Evolutionary conservation across 2,113 vertebrate genomes (phyloP).

Genomic region (Pogona vitticeps): DNA sequence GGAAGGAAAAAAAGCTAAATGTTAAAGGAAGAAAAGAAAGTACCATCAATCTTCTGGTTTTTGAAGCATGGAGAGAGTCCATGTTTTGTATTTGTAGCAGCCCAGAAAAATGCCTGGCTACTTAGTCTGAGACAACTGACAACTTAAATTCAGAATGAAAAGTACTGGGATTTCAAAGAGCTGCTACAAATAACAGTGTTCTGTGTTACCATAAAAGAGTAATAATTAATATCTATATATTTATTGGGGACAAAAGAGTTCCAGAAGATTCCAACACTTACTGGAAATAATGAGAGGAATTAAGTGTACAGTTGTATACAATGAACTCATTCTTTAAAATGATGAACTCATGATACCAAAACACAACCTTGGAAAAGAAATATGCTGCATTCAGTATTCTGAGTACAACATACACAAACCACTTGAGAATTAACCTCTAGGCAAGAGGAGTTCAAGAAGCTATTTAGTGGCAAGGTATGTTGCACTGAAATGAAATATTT

Average conservation of each 20-base stretch:
- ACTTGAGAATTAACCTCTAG: not conserved
- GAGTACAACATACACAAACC: not conserved
- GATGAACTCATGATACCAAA: not conserved
- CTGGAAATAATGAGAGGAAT: not conserved
- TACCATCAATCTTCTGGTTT: too few species aligned
- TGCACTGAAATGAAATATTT: not conserved
- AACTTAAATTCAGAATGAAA: not conserved
- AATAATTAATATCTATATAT: not conserved
- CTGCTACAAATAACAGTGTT: not conserved
- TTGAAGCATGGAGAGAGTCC: not conserved
- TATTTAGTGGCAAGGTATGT: slow-evolving; percentile 5
- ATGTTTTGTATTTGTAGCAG: not conserved
- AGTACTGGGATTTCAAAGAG: not conserved
- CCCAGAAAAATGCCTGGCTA: not conserved
- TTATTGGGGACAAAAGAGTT: not conserved
- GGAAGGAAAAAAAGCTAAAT: not conserved
- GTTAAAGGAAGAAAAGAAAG: not conserved
- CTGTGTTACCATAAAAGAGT: not conserved
- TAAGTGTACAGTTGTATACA: not conserved
- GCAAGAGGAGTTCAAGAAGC: not conserved
- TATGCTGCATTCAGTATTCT: not conserved
- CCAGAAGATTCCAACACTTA: not conserved
- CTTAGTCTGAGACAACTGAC: not conserved
- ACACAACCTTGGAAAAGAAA: not conserved
- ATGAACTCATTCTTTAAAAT: slow-evolving; percentile 10